A percentile compares a stretch with the other conserved stretches of the same genome.
These are phyloP conservation scores for Drosophila kanekoi DNA, from an alignment of 2,888 invertebrate genomes.

Conservation along the genomic window DNA sequence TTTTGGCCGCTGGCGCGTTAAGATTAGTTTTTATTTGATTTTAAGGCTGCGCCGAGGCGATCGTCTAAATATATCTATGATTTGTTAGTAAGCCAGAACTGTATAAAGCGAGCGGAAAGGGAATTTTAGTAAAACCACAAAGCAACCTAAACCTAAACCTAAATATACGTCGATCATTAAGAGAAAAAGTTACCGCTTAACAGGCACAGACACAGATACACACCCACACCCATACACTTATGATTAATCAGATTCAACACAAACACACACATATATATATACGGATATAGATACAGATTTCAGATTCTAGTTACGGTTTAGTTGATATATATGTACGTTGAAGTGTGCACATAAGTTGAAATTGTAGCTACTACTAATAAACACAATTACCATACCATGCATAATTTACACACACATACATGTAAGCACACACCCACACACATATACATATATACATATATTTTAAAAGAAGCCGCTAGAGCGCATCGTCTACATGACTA, in stretches of 20 bases:
- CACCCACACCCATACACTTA: constrained; percentile 23
- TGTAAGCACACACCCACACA: constrained; percentile 19
- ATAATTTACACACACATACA: constrained; percentile 42
- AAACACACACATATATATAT: constrained; percentile 20
- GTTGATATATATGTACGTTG: constrained; percentile 57
- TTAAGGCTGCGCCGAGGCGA: constrained; percentile 43
- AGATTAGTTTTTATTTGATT: constrained; percentile 52
- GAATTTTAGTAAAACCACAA: constrained; percentile 42
- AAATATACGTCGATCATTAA: constrained; percentile 41
- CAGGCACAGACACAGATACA: constrained; percentile 25
- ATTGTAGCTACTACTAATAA: constrained; percentile 74
- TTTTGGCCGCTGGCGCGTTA: constrained; percentile 63
- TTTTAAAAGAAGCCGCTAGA: constrained; percentile 69
- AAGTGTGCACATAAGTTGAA: constrained; percentile 75
- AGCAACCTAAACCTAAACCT: constrained; percentile 43
- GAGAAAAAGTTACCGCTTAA: constrained; percentile 40
- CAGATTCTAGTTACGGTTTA: constrained; percentile 62
- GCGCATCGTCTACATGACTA: constrained; percentile 76
- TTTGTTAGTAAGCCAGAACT: constrained; percentile 58
- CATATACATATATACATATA: constrained; percentile 39
- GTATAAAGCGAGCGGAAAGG: constrained; percentile 61
- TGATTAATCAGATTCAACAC: constrained; percentile 1
- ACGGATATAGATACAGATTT: constrained; percentile 27
- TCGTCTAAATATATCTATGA: constrained; percentile 25
- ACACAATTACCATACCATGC: constrained; percentile 49